Percentiles rank a stretch among this genome's conserved stretches.
phyloP scores from a whole-genome alignment of 53 echinoderm and acorn worm genomes.

The Zoroaster sp. region DNA sequence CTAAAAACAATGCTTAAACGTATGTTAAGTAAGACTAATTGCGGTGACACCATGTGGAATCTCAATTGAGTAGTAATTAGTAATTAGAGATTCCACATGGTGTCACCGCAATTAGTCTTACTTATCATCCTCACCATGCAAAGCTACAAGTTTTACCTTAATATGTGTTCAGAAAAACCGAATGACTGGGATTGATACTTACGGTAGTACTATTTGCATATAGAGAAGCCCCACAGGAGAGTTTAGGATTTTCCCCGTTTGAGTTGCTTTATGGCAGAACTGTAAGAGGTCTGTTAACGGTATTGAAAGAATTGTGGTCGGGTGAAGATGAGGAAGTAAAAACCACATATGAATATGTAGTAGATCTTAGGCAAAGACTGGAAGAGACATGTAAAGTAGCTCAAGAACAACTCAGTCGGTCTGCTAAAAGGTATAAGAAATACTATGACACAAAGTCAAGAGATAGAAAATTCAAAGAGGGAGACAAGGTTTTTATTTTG shows the following conservation, averaged over 20 bases:
- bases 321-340: conserved; percentile 59
- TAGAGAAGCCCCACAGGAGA: conserved; percentile 54
- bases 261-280: conserved; percentile 57
- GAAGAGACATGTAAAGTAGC: conserved; percentile 58
- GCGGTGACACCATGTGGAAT: too few relatives aligned
- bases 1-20: too few relatives aligned
- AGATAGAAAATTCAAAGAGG: conserved; percentile 23
- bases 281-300: conserved; percentile 49
- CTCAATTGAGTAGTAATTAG: too few relatives aligned
- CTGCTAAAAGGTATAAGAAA: neutral
- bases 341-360: conserved; percentile 62
- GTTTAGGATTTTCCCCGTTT: conserved; percentile 60
- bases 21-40: too few relatives aligned
- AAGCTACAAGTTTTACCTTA: too few relatives aligned
- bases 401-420: neutral
- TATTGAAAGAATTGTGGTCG: conserved; percentile 61
- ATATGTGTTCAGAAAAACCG: conserved; percentile 63
- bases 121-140: too few relatives aligned
- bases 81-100: too few relatives aligned
- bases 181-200: too few relatives aligned
- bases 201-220: conserved; percentile 55
- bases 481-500: conserved; percentile 48
- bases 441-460: conserved; percentile 1
- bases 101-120: too few relatives aligned
- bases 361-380: conserved; percentile 52